A percentile compares a stretch with the other conserved stretches of the same genome.
These are phyloP conservation scores for Fragum whitleyi DNA, from an alignment of 2,888 invertebrate genomes.

Conservation along the genomic window DNA sequence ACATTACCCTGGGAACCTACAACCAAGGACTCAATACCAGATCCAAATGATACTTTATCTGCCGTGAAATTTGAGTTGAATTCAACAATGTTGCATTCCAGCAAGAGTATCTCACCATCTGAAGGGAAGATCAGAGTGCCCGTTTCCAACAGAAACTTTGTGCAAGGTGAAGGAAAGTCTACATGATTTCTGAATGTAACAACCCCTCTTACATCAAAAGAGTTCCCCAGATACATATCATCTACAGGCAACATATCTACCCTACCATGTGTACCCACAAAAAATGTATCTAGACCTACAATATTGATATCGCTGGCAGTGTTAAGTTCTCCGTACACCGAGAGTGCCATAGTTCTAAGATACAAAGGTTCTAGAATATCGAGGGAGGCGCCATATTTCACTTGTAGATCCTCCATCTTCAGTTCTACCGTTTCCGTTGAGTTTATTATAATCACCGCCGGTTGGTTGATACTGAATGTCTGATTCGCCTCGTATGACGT, in stretches of 20 bases:
- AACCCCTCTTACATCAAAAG: slow-evolving; percentile 60
- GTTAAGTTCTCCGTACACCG: neutral
- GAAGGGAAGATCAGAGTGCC: slow-evolving; percentile 56
- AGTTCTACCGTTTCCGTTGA: neutral
- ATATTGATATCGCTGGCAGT: slow-evolving; percentile 4
- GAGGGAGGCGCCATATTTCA: slow-evolving; percentile 1
- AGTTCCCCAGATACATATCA: slow-evolving; percentile 63
- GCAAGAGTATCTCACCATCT: slow-evolving; percentile 46
- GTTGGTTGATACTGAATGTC: neutral
- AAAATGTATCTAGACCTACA: slow-evolving; percentile 28
- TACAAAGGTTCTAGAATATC: slow-evolving; percentile 3
- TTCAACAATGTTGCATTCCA: slow-evolving; percentile 67
- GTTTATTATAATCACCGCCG: neutral
- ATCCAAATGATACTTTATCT: slow-evolving; percentile 64
- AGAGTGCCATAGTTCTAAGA: neutral
- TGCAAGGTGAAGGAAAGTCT: slow-evolving; percentile 64
- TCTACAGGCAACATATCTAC: slow-evolving; percentile 61
- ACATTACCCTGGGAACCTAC: slow-evolving; percentile 67
- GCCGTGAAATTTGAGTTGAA: slow-evolving; percentile 68
- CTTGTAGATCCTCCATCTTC: neutral
- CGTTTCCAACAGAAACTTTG: slow-evolving; percentile 57
- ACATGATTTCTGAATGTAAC: slow-evolving; percentile 57
- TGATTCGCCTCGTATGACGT: neutral
- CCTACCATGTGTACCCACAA: slow-evolving; percentile 58
- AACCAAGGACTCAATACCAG: slow-evolving; percentile 54